Evolutionary conservation across 2,113 vertebrate genomes (phyloP).

Genomic region (Atherinomorus stipes): DNA sequence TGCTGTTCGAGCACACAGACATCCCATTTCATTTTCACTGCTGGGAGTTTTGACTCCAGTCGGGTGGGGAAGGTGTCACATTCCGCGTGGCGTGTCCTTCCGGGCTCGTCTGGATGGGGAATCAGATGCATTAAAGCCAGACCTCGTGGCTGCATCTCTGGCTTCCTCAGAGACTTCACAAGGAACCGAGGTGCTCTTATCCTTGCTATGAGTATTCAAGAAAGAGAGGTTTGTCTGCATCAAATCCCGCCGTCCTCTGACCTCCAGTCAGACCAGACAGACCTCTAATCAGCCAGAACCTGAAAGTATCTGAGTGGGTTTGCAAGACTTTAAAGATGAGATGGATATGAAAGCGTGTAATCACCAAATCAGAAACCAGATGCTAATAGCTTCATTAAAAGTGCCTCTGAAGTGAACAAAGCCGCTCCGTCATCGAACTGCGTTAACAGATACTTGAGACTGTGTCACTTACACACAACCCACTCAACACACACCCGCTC

Average conservation of each 20-base stretch:
- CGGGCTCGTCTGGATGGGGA: not conserved
- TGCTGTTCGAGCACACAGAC: slow-evolving; percentile 52
- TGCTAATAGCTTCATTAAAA: slow-evolving; percentile 36
- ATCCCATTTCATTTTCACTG: slow-evolving; percentile 12
- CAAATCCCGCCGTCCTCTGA: not conserved
- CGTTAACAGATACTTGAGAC: slow-evolving; percentile 11
- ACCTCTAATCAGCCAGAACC: slow-evolving; percentile 1
- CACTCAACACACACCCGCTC: not conserved
- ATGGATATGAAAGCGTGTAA: slow-evolving; percentile 3
- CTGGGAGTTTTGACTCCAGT: slow-evolving; percentile 29
- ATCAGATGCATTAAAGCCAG: slow-evolving; percentile 2
- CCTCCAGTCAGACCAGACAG: not conserved
- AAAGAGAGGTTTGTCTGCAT: not conserved
- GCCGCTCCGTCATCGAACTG: not conserved
- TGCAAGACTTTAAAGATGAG: not conserved
- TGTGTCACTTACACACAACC: not conserved
- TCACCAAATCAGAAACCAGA: slow-evolving; percentile 6
- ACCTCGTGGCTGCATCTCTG: not conserved
- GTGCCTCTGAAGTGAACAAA: slow-evolving; percentile 6
- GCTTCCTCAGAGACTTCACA: too few relatives aligned
- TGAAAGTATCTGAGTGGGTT: not conserved
- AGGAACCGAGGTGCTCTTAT: too few relatives aligned
- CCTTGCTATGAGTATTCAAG: too few relatives aligned
- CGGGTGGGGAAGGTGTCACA: not conserved
- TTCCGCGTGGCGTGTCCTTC: not conserved